These are phyloP conservation scores for Eretmocerus hayati DNA, from an alignment of 2,888 invertebrate species.

Conservation along the genomic window DNA sequence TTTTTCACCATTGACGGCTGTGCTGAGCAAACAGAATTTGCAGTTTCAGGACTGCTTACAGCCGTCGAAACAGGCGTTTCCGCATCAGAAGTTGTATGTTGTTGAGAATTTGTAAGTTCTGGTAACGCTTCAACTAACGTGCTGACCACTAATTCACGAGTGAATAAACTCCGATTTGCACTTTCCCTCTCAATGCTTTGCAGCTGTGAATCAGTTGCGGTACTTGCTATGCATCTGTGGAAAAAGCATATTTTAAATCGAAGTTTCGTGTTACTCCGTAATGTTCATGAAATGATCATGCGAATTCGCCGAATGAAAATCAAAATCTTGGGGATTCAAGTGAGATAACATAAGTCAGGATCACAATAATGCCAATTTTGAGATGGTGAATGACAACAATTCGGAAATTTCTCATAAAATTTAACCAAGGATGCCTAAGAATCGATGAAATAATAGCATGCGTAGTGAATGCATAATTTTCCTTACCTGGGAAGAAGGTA, in stretches of 20 bases:
- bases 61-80: conserved; percentile 35
- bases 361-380: too few relatives aligned
- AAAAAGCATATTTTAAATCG: neutral
- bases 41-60: conserved; percentile 37
- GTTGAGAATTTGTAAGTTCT: conserved; percentile 35
- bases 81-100: conserved; percentile 28
- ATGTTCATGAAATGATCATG: too few relatives aligned
- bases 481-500: conserved; percentile 44
- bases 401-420: too few relatives aligned
- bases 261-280: neutral
- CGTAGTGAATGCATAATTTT: neutral
- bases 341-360: too few relatives aligned
- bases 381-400: too few relatives aligned
- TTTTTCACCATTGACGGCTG: conserved; percentile 28
- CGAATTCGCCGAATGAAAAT: too few relatives aligned
- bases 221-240: conserved; percentile 41
- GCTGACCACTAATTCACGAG: conserved; percentile 41
- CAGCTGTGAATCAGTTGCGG: conserved; percentile 40
- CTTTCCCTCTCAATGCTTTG: conserved; percentile 43
- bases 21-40: conserved; percentile 29
- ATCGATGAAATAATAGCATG: neutral
- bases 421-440: too few relatives aligned
- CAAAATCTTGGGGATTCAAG: too few relatives aligned
- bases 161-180: conserved; percentile 42
- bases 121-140: conserved; percentile 41